Evolutionary conservation across 1,140 invertebrate genomes (phyloP), one percentile per base, ranked within the genome.

Genomic region (Dreissena rostriformis): DNA sequence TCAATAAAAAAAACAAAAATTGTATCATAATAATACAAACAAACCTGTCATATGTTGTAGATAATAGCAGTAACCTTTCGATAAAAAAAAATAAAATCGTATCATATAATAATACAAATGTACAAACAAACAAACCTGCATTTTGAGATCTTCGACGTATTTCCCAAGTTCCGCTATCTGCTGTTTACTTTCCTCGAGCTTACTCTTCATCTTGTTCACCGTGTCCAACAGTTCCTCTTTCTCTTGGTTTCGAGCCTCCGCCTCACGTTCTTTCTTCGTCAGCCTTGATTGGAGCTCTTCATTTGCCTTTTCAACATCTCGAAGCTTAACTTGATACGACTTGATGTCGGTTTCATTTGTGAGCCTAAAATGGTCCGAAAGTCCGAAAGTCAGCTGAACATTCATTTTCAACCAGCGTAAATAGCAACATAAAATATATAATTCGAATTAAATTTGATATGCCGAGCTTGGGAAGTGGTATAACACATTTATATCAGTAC

Each of bases 301-400:
- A 92, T 98, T 98, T 91, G 98, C 97, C 87, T 96, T 96, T 91
- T 98, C 97, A 73, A 98, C 90, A 90, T 97, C 97, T 74, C 98
- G 96, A 0, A 98, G 96, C 90, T 97, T 97, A 61, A 95, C 96
- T 86, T 97, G 95, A 0, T 97, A 97, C 12, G 96, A 96, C 0
- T 97, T 96, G 26, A 99, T 94, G 93, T 99, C 98, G 91, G 98
- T 97, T 94, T 99, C 98, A 93, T 98, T 98, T 12, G 98, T 97
- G 67, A 99, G 93, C 84, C 95, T 95, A 70, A 12, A 39, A 39
- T 39, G 39, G 8, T 39, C 39, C 2, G 39, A 39, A n/a, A n/a
- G n/a, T n/a, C n/a, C n/a, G n/a, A n/a, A n/a, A 39, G 39, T 39
- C 39, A 39, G 39, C 2, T 39, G 39, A 39, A 39, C 8, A 8